phyloP scores from a whole-genome alignment of 2,888 invertebrate genomes.

The Drosophila multiciliata region DNA sequence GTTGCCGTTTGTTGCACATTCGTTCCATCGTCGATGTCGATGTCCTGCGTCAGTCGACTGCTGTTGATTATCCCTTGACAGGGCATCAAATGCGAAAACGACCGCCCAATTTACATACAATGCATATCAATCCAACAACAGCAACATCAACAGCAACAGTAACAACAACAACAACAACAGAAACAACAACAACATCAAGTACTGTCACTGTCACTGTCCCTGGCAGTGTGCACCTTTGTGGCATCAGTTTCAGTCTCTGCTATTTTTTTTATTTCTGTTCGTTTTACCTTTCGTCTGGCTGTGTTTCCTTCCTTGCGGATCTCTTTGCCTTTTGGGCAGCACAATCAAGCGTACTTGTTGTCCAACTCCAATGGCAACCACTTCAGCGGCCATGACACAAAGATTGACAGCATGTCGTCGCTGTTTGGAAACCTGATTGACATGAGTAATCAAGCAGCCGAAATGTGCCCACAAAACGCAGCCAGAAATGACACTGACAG shows the following conservation, averaged over 20 bases:
- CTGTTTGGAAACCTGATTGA: constrained; percentile 84
- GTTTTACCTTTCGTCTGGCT: constrained; percentile 16
- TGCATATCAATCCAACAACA: constrained; percentile 80
- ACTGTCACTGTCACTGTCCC: constrained; percentile 68
- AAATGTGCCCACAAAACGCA: constrained; percentile 83
- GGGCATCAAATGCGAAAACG: constrained; percentile 81
- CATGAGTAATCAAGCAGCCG: constrained; percentile 84
- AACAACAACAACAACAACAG: constrained; percentile 57
- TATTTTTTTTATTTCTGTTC: constrained; percentile 29
- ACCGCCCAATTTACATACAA: constrained; percentile 84
- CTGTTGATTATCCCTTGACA: constrained; percentile 81
- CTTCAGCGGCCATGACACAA: constrained; percentile 81
- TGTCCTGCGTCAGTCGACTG: constrained; percentile 46
- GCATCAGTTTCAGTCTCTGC: constrained; percentile 56
- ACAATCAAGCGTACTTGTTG: constrained; percentile 74
- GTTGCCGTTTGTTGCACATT: constrained; percentile 24
- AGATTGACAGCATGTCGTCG: constrained; percentile 85
- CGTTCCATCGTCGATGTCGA: constrained; percentile 26
- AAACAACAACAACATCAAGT: constrained; percentile 42
- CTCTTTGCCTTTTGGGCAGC: constrained; percentile 50
- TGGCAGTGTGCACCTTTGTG: constrained; percentile 74
- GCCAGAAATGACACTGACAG: constrained; percentile 79
- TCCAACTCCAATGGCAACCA: constrained; percentile 54
- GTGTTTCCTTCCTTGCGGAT: constrained; percentile 37
- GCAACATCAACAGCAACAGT: constrained; percentile 47